Evolutionary conservation across 1,140 invertebrate genomes (phyloP), one percentile per base, ranked within the genome.

Genomic region (Drosophila bipectinata): DNA sequence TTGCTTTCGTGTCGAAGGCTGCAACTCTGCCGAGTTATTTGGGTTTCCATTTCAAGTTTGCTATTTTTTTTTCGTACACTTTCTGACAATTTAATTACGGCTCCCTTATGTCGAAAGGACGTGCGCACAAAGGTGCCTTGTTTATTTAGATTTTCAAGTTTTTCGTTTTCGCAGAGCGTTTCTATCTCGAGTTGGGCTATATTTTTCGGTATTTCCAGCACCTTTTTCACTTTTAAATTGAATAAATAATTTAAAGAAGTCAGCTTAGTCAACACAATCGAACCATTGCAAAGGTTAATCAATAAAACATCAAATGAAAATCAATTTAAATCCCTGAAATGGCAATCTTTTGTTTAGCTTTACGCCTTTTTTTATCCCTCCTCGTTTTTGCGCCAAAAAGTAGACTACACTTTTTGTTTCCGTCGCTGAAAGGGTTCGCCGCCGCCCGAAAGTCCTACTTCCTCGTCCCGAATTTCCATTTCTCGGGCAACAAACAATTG

Each of bases 21-120:
- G 58, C 58, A 56, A 26, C 58, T 21, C 10, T 12, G 14, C 15
- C 10, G n/a, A 44, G 41, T 34, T 53, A 37, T 69, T 41, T 57
- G 32, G 34, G 63, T 26, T 32, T 39, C 63, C 34, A 69, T 71
- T 69, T 57, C 71, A 66, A 58, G 72, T 66, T 34, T 37, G 15
- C 44, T 2, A 4, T 21, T 34, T 24, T 64, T 24, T 64, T 18
- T 24, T 21, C 47, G 14, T 4, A 37, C 34, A 37, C 34, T 32
- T 53, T 51, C 52, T 45, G 48, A 47, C 60, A 66, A 74, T 74
- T 74, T 74, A 74, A 74, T 74, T 74, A 53, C 39, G 34, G 28
- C 21, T 32, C 34, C 54, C 32, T 24, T 37, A 47, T 68, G 66
- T 54, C 58, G 21, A 44, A n/a, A 41, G 34, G 12, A 32, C 8